Conservation (phyloP, 2,888 invertebrate genomes). For the Macropis europaea region DNA sequence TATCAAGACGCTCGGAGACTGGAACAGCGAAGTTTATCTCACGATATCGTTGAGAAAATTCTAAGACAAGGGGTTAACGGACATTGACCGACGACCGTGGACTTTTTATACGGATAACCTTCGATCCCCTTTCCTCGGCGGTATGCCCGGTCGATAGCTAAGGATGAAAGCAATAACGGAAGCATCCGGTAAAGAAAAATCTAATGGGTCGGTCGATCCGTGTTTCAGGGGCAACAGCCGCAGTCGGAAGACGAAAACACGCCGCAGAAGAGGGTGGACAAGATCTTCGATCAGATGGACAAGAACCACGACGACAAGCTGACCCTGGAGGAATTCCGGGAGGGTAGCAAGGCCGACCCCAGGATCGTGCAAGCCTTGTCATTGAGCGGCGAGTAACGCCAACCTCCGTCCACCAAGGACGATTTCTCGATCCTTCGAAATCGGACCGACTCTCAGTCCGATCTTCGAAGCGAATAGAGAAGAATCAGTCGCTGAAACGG, state of each 20-base stretch:
- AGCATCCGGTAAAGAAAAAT: neutral
- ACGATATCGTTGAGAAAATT: too few species aligned
- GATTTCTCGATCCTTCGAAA: conserved; percentile 25
- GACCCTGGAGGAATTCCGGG: conserved; percentile 97
- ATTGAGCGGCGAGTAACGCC: conserved; percentile 86
- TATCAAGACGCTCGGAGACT: too few species aligned
- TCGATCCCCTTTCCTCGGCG: too few species aligned
- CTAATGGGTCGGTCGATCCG: neutral
- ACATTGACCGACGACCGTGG: too few species aligned
- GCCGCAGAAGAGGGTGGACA: conserved; percentile 97
- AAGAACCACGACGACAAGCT: conserved; percentile 98
- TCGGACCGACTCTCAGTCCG: conserved; percentile 10
- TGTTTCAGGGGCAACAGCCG: conserved; percentile 91
- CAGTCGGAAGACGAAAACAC: conserved; percentile 94
- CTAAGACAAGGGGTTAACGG: too few species aligned
- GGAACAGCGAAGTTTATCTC: too few species aligned
- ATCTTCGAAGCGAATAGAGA: conserved; percentile 21
- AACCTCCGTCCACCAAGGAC: neutral
- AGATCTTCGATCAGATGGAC: conserved; percentile 99
- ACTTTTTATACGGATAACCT: too few species aligned
- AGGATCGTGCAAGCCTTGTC: conserved; percentile 98
- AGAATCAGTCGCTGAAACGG: conserved; percentile 14
- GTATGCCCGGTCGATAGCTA: too few species aligned
- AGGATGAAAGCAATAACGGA: too few species aligned
- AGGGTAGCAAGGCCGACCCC: conserved; percentile 99